Evolutionary conservation across 1,140 invertebrate species (phyloP).

Genomic region (Eueides isabella): DNA sequence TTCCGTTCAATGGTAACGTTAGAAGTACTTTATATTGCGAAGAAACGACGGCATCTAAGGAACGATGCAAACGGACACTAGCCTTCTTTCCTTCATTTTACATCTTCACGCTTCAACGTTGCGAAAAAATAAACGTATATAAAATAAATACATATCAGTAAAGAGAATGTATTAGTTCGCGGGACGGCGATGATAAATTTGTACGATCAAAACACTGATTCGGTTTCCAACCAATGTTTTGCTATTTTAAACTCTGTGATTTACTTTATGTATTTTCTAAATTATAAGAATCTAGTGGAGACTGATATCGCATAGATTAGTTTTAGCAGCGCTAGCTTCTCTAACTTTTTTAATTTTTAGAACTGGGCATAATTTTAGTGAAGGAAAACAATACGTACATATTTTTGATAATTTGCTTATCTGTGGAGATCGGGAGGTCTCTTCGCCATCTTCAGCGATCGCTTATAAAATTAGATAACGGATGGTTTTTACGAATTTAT

Average conservation of each 20-base stretch:
- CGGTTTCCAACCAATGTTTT: conserved; percentile 75
- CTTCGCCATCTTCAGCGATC: conserved; percentile 25
- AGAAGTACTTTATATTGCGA: conserved; percentile 55
- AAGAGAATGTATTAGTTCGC: conserved; percentile 67
- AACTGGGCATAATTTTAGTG: conserved; percentile 72
- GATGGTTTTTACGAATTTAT: conserved; percentile 32
- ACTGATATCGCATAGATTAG: conserved; percentile 82
- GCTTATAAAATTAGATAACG: conserved; percentile 23
- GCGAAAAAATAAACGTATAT: conserved; percentile 57
- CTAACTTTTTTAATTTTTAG: conserved; percentile 76
- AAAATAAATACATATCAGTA: conserved; percentile 80
- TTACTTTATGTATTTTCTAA: conserved; percentile 81
- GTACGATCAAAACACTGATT: conserved; percentile 63
- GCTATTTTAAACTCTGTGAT: conserved; percentile 80
- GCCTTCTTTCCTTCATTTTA: conserved; percentile 58
- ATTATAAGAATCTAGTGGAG: conserved; percentile 81
- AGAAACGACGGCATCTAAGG: conserved; percentile 66
- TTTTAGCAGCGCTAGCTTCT: conserved; percentile 82
- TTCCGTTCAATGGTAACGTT: conserved; percentile 71
- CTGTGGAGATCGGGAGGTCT: conserved; percentile 60
- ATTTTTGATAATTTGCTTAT: conserved; percentile 76
- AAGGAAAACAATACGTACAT: conserved; percentile 62
- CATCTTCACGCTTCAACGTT: conserved; percentile 64
- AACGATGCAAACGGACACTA: conserved; percentile 75
- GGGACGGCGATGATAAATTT: conserved; percentile 62